Percentiles rank a stretch among this genome's conserved stretches.
phyloP scores from a whole-genome alignment of 1,140 invertebrate species.

The Coelopa frigida region DNA sequence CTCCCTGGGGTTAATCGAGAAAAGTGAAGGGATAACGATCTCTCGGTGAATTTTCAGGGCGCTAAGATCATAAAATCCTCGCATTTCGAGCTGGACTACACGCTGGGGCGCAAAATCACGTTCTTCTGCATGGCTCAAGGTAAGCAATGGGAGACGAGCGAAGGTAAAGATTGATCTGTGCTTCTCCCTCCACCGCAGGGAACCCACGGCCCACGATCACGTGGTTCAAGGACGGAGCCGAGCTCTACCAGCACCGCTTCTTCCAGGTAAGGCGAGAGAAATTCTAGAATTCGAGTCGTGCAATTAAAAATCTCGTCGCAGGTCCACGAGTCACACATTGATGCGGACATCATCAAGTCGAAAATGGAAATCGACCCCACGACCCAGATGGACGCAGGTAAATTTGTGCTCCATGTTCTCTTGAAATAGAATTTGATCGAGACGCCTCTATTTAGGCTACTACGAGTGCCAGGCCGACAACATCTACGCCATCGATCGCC shows the following conservation, averaged over 20 bases:
- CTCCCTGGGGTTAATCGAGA: too few species aligned
- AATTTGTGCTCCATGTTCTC: neutral
- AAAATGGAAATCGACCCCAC: conserved; percentile 92
- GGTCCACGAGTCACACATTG: conserved; percentile 80
- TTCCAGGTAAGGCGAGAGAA: conserved; percentile 69
- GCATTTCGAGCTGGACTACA: conserved; percentile 88
- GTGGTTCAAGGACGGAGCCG: conserved; percentile 87
- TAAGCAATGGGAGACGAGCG: neutral
- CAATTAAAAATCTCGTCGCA: conserved; percentile 44
- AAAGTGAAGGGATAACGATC: neutral
- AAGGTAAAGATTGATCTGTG: neutral
- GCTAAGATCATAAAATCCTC: conserved; percentile 83
- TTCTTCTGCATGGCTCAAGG: conserved; percentile 78
- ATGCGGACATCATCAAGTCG: conserved; percentile 72
- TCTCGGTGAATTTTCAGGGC: conserved; percentile 52
- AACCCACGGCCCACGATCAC: conserved; percentile 77
- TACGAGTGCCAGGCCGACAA: conserved; percentile 89
- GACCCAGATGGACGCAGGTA: conserved; percentile 85
- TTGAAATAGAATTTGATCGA: neutral
- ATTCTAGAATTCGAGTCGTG: too few species aligned
- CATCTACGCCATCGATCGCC: conserved; percentile 82
- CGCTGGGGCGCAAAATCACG: conserved; percentile 84
- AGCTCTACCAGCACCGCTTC: conserved; percentile 80
- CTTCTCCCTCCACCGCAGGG: conserved; percentile 15
- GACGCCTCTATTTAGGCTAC: conserved; percentile 39